These are phyloP conservation scores for Cetoscarus ocellatus DNA, from an alignment of 2,797 vertebrate genomes.

Conservation along the genomic window DNA sequence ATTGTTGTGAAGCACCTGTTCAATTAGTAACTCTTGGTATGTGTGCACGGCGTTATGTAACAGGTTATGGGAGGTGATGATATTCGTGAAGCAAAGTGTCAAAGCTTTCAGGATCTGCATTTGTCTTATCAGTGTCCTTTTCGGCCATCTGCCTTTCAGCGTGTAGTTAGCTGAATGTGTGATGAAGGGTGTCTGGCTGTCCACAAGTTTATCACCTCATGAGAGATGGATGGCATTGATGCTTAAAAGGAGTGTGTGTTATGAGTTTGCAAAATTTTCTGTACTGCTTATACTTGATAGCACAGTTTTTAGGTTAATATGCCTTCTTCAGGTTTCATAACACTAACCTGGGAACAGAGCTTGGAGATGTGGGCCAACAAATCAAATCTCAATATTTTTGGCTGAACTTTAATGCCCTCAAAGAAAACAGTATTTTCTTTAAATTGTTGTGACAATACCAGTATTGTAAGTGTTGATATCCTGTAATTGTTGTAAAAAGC, in stretches of 20 bases:
- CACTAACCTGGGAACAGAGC: too few species aligned
- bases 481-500: too few species aligned
- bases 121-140: conserved; percentile 58
- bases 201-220: conserved; percentile 31
- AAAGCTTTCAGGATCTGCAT: conserved; percentile 6
- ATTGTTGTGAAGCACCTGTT: conserved; percentile 47
- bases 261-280: too few species aligned
- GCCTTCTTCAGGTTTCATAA: too few species aligned
- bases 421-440: too few species aligned
- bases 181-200: conserved; percentile 13
- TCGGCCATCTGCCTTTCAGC: conserved; percentile 40
- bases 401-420: too few species aligned
- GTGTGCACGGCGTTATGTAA: conserved; percentile 22
- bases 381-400: too few species aligned
- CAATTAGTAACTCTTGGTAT: conserved; percentile 24
- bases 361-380: too few species aligned
- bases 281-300: too few species aligned
- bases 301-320: too few species aligned
- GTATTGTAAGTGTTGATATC: too few species aligned
- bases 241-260: conserved; percentile 9
- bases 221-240: conserved; percentile 22
- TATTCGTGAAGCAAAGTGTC: conserved; percentile 24
- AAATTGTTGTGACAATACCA: too few species aligned
- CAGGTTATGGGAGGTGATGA: conserved; percentile 29
- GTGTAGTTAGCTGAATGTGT: conserved; percentile 40